phyloP scores from a whole-genome alignment of 1,140 invertebrate genomes.

The Pogonomyrmex barbatus region DNA sequence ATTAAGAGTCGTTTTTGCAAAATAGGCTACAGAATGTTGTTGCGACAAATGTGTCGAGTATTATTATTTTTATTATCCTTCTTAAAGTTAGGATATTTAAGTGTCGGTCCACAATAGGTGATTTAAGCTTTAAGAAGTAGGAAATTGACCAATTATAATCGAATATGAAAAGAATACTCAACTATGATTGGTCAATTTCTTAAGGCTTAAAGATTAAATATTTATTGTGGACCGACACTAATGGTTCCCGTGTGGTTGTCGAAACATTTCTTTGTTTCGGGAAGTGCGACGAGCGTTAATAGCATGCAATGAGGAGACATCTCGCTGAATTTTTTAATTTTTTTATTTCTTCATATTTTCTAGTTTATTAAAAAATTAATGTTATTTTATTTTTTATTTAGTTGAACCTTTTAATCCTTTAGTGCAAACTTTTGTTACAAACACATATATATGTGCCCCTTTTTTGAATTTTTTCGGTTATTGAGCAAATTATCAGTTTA shows the following conservation, averaged over 20 bases:
- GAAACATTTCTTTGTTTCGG: slow-evolving; percentile 71
- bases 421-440: not conserved
- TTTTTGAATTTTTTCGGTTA: too few relatives aligned
- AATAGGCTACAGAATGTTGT: slow-evolving; percentile 69
- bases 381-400: slow-evolving; percentile 39
- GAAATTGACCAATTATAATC: too few relatives aligned
- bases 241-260: slow-evolving; percentile 73
- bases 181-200: too few relatives aligned
- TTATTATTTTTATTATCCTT: slow-evolving; percentile 75
- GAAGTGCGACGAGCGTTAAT: slow-evolving; percentile 9
- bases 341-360: slow-evolving; percentile 10
- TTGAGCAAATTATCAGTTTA: too few relatives aligned
- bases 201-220: too few relatives aligned
- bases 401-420: not conserved
- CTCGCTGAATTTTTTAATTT: slow-evolving; percentile 63
- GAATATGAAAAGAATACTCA: too few relatives aligned
- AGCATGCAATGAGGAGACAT: slow-evolving; percentile 43
- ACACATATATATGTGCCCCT: not conserved
- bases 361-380: slow-evolving; percentile 46
- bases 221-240: too few relatives aligned
- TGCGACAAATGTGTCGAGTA: slow-evolving; percentile 76
- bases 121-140: too few relatives aligned
- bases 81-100: slow-evolving; percentile 78
- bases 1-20: slow-evolving; percentile 66
- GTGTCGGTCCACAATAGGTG: too few relatives aligned